phyloP scores from a whole-genome alignment of 2,888 invertebrate species.

The Harpalus rubripes region DNA sequence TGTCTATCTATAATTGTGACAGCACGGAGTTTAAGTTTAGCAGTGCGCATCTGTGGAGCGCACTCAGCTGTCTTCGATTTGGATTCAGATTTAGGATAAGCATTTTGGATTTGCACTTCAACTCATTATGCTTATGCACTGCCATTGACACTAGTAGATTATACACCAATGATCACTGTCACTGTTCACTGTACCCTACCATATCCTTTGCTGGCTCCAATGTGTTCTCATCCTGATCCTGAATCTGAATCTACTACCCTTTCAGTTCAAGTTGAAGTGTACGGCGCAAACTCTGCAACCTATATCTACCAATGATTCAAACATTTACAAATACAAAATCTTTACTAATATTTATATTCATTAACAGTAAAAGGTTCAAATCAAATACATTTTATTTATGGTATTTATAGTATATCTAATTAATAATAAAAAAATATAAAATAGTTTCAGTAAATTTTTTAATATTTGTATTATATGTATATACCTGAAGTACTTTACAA shows the following conservation, averaged over 20 bases:
- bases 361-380: not conserved
- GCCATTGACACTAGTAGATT: not conserved
- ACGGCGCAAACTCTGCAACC: not conserved
- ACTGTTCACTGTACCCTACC: not conserved
- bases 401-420: not conserved
- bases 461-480: constrained; percentile 21
- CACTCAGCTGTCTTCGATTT: constrained; percentile 64
- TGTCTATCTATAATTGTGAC: not conserved
- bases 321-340: constrained; percentile 7
- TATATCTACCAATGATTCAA: not conserved
- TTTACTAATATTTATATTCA: not conserved
- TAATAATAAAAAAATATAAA: constrained; percentile 3
- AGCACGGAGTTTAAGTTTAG: not conserved
- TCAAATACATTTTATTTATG: not conserved
- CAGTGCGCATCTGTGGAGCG: constrained; percentile 54
- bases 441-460: constrained; percentile 54
- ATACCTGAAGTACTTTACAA: constrained; percentile 62
- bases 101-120: constrained; percentile 1
- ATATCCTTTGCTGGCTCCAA: not conserved
- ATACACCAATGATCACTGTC: not conserved
- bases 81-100: not conserved
- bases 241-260: not conserved
- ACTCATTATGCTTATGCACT: constrained; percentile 31
- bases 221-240: not conserved
- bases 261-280: not conserved